Base-by-base conservation (phyloP, 2,888 invertebrate species). In the Fragum fragum region DNA sequence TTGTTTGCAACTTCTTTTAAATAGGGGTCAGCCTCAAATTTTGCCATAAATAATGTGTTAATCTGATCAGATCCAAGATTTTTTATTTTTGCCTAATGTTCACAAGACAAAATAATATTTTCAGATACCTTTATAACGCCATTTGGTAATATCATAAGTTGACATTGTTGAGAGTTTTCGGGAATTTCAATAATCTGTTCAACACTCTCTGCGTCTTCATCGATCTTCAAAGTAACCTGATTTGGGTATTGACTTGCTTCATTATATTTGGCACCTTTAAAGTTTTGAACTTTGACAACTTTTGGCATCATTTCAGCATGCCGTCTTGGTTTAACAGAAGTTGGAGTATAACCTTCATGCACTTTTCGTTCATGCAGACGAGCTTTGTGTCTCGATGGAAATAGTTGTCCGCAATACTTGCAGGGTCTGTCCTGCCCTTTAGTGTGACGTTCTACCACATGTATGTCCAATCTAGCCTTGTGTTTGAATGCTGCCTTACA, bases 141-240 rank as follows among this genome's bases (percentile, higher is more conserved):
- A 70, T 82, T 78, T 1, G 82, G 82, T 61, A 71, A 73, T 16
- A 82, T 55, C n/a, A 82, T 59, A 21, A 82, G 79, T 68, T 82
- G 82, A 42, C 82, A 82, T 36, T 83, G 79, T 74, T 83, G 76
- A 0, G 83, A 76, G 52, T 76, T 76, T 42, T 83, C 83, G 1
- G 83, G 83, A 53, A 83, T 83, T 53, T 83, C 83, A 2, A 83
- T 69, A 6, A 83, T 57, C 47, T 83, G 83, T 52, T 76, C 79
- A 1, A 79, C 76, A 32, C 55, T 73, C 16, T 79, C 76, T 1
- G 16, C 59, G 7, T 55, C 55, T 9, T 55, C 61, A 26, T 39
- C 26, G 23, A 57, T 57, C 26, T 57, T 57, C 28, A 57, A 16
- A 7, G 28, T 57, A 11, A 57, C 57, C 7, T 23, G 6, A 16